These are phyloP conservation scores for Parnassius smintheus DNA, from an alignment of 2,888 invertebrate genomes.

Conservation along the genomic window DNA sequence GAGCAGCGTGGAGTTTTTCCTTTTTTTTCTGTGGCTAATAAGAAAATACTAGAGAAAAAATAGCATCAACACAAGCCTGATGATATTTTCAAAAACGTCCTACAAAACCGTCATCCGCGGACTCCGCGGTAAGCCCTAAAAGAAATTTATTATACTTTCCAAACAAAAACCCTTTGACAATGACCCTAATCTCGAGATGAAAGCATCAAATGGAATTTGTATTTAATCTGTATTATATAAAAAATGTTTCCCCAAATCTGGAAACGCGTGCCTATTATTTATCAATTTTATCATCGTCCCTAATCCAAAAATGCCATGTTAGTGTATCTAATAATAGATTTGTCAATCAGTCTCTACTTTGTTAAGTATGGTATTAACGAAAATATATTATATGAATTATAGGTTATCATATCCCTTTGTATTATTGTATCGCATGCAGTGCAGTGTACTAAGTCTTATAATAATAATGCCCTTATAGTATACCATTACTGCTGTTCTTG, in stretches of 20 bases:
- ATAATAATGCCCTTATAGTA: too few species aligned
- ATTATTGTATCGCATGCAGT: background rate
- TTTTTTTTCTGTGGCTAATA: too few species aligned
- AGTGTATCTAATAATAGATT: constrained; percentile 7
- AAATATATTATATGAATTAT: constrained; percentile 1
- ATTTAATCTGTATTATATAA: constrained; percentile 20
- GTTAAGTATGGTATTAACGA: constrained; percentile 3
- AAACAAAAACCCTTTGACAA: constrained; percentile 18
- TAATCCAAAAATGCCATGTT: constrained; percentile 8
- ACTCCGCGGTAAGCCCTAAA: background rate
- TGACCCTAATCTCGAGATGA: constrained; percentile 23
- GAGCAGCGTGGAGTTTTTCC: too few species aligned
- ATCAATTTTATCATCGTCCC: constrained; percentile 11
- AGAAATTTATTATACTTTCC: background rate
- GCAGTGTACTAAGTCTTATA: too few species aligned
- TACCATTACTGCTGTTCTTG: too few species aligned
- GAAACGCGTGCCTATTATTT: constrained; percentile 23
- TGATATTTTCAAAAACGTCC: background rate
- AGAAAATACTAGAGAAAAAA: too few species aligned
- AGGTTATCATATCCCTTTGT: background rate
- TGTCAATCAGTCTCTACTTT: constrained; percentile 12
- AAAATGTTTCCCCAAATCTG: constrained; percentile 20
- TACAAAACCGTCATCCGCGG: background rate
- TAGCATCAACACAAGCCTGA: too few species aligned
- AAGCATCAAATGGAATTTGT: constrained; percentile 20